Evolutionary conservation across 53 echinoderm and acorn worm genomes (phyloP), one percentile per base, ranked within the genome.

Genomic region (Echinarachnius parma): DNA sequence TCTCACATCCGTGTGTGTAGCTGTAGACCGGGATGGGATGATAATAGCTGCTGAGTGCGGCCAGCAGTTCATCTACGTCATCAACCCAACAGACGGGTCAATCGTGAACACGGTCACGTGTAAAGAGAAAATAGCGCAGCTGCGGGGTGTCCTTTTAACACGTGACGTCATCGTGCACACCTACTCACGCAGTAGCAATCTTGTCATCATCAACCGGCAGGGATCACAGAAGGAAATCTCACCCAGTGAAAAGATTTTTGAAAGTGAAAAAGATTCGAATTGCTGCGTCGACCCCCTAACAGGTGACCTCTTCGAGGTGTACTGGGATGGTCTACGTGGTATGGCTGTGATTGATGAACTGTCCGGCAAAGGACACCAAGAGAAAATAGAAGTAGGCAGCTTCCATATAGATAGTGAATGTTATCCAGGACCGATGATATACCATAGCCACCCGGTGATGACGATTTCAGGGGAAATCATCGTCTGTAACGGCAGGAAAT

Each of bases 361-460:
- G 45, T 34, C 35, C 15, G 26, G 42, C 35, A 26, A 1, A 2
- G 63, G 45, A 16, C 24, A 37, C 35, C 15, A 24, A 27, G 35
- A 22, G 63, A 39, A 39, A 21, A 39, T 32, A 44, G 39, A 42
- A 63, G 63, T 37, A 22, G 3, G 15, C 15, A 37, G 37, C 2
- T 37, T 63, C 63, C 63, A 36, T 24, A 36, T 63, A 63, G 22
- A n/a, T n/a, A n/a, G n/a, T n/a, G n/a, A n/a, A n/a, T n/a, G n/a
- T n/a, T n/a, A n/a, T n/a, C n/a, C n/a, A n/a, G n/a, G n/a, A n/a
- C n/a, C 14, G 45, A 26, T 5, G 63, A 26, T 0, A 0, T 19
- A 0, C 31, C 60, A 19, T 60, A 19, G 4, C 2, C 60, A 21
- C n/a, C 31, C 34, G 0, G 34, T 60, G 3, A 58, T 58, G 60